Percentiles rank a stretch among this genome's conserved stretches.
Evolutionary conservation across 2,797 vertebrate genomes (phyloP).

Genomic region (Pangasius djambal): DNA sequence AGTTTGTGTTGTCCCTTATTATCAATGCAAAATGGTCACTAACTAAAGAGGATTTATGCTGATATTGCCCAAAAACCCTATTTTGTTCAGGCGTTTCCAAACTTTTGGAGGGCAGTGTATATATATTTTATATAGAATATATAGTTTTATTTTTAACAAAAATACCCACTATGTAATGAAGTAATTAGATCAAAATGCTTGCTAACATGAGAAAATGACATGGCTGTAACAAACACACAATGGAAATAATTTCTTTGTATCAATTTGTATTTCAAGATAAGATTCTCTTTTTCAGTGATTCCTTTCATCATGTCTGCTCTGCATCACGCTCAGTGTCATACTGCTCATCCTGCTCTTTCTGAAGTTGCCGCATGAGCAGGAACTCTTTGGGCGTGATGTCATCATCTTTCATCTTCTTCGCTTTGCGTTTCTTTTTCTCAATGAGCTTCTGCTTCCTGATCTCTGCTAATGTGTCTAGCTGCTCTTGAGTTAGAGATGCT

Average conservation of each 20-base stretch:
- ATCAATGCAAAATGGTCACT: too few relatives aligned
- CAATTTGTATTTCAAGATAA: background rate
- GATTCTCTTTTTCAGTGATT: constrained; percentile 24
- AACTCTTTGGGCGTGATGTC: constrained; percentile 68
- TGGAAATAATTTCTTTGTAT: background rate
- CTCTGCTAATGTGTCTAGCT: constrained; percentile 63
- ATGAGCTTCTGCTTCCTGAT: constrained; percentile 64
- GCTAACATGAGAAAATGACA: too few relatives aligned
- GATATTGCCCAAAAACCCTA: too few relatives aligned
- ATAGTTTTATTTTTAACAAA: background rate
- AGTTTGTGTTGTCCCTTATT: too few relatives aligned
- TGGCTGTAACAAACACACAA: background rate
- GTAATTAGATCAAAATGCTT: background rate
- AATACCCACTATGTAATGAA: background rate
- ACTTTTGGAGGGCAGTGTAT: too few relatives aligned
- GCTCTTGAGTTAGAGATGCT: constrained; percentile 59
- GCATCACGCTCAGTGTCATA: constrained; percentile 31
- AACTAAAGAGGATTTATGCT: too few relatives aligned
- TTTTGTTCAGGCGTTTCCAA: too few relatives aligned
- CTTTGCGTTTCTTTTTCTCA: constrained; percentile 67
- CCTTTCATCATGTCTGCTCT: constrained; percentile 52
- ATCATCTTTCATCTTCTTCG: constrained; percentile 48
- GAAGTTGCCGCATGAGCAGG: constrained; percentile 62
- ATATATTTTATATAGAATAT: too few relatives aligned
- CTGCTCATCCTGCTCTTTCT: constrained; percentile 40